Percentiles rank a stretch among this genome's conserved stretches.
phyloP scores from a whole-genome alignment of 2,888 invertebrate genomes.

The Theretra japonica region DNA sequence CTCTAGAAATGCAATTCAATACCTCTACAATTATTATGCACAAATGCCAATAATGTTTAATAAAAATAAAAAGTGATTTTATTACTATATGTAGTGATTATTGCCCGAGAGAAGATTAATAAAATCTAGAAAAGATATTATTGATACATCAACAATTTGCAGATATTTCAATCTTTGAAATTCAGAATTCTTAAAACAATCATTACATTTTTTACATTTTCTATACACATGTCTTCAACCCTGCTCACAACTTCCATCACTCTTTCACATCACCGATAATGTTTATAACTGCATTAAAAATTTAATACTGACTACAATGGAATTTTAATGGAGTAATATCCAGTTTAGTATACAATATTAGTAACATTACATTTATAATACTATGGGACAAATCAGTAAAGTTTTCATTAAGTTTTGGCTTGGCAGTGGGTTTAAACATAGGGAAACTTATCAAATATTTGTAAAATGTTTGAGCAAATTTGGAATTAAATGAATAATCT shows the following conservation, averaged over 20 bases:
- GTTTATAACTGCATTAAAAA: background rate
- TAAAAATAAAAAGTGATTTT: constrained; percentile 4
- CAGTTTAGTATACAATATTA: constrained; percentile 8
- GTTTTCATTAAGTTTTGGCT: constrained; percentile 36
- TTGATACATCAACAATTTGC: background rate
- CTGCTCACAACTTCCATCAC: constrained; percentile 7
- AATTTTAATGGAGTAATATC: background rate
- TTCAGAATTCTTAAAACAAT: constrained; percentile 8
- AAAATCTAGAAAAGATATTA: background rate
- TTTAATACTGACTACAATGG: background rate
- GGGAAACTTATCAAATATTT: constrained; percentile 60
- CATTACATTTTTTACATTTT: background rate
- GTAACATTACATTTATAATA: background rate
- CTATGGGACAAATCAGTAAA: constrained; percentile 15
- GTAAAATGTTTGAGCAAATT: constrained; percentile 80
- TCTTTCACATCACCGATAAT: background rate
- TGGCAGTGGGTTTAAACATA: constrained; percentile 68
- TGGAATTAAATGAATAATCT: constrained; percentile 79
- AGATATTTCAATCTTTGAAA: background rate
- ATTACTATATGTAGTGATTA: background rate
- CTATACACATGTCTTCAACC: background rate
- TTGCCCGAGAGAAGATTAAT: background rate
- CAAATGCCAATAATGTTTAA: constrained; percentile 9
- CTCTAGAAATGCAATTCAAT: background rate
- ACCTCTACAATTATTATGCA: background rate